Evolutionary conservation across 2,888 invertebrate genomes (phyloP), one percentile per base, ranked within the genome.

Genomic region (Lapara coniferarum): DNA sequence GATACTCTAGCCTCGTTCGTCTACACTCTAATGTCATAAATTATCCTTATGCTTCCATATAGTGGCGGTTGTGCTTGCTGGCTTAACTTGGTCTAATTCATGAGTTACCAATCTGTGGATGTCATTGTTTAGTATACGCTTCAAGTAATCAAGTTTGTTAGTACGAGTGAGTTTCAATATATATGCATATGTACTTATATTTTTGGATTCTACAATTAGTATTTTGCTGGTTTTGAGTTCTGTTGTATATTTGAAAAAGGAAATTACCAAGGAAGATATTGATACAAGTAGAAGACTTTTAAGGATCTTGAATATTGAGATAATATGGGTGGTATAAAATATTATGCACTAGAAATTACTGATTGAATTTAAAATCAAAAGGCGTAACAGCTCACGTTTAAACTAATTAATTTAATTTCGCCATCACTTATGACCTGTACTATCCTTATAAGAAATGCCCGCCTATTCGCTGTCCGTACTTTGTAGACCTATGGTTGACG

Each of bases 381-480:
- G 63, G 49, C 49, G 49, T 63, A 19, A 13, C 7, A 49, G 13
- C 19, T 16, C 49, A 63, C 63, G 63, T 49, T 49, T 49, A 49
- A 49, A 63, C 49, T 46, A 46, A 63, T 63, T 63, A 46, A 63
- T 63, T n/a, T 59, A 55, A 44, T 49, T 30, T 70, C 69, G 69
- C 68, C n/a, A 59, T 63, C 66, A 66, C 71, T 69, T 68, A 19
- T 71, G 51, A 66, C 69, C 66, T 72, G 52, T 25, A n/a, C n/a
- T n/a, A 49, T 30, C 66, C 66, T 67, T 57, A 63, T 66, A 52
- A 68, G 49, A 30, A 68, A 83, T 83, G 81, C 81, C 88, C 89
- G 87, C 89, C 89, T 84, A 88, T 89, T 87, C 78, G 79, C 85
- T 88, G 89, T 89, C 85, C 81, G 79, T 82, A 82, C 84, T 81